Conservation (phyloP, 2,113 vertebrate species). For the Eudorcas thomsonii region DNA sequence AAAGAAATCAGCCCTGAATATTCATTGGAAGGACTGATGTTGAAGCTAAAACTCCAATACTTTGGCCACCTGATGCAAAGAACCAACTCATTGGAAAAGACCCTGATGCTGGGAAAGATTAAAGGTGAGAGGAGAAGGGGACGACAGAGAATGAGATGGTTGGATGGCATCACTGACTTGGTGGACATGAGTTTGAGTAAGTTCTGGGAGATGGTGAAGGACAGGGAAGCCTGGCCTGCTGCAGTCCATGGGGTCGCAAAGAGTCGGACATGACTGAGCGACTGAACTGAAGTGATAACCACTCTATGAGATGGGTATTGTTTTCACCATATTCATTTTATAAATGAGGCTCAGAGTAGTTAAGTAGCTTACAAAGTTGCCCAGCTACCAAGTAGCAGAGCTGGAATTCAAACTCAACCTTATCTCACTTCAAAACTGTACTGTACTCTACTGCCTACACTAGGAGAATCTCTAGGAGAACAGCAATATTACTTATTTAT, state of each 20-base stretch:
- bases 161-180: not conserved
- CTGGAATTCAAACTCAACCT: conserved; percentile 38
- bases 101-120: not conserved
- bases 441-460: not conserved
- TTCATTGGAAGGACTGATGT: not conserved
- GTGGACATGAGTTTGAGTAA: not conserved
- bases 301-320: not conserved
- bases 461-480: not conserved
- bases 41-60: not conserved
- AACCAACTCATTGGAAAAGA: not conserved
- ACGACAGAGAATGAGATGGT: not conserved
- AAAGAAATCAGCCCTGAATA: not conserved
- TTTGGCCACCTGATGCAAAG: not conserved
- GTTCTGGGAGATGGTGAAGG: not conserved
- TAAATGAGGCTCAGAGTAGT: conserved; percentile 28
- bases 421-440: conserved; percentile 14
- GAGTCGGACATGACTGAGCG: not conserved
- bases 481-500: not conserved
- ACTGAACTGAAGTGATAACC: not conserved
- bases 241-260: not conserved
- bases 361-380: not conserved
- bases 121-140: not conserved
- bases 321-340: conserved; percentile 40
- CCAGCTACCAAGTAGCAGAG: conserved; percentile 5
- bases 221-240: not conserved